phyloP scores from a whole-genome alignment of 1,140 invertebrate genomes.

The Ostrea denselamellosa region DNA sequence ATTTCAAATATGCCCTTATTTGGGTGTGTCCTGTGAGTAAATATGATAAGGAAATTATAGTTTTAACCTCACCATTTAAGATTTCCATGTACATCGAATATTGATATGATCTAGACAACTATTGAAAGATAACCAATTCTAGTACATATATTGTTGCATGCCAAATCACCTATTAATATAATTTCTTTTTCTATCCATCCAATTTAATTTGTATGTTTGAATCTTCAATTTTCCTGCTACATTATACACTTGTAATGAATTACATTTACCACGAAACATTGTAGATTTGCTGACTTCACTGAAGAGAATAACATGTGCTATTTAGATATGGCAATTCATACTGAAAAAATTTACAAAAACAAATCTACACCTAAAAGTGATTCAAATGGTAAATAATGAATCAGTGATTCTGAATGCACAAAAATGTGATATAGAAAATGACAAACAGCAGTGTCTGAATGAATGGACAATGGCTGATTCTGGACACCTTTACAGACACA shows the following conservation, averaged over 20 bases:
- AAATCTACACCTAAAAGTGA: constrained; percentile 34
- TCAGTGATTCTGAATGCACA: neutral
- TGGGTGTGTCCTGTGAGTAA: no score
- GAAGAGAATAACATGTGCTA: neutral
- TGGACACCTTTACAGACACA: neutral
- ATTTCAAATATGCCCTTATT: no score
- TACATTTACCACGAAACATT: neutral
- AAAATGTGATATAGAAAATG: constrained; percentile 11
- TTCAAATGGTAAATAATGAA: neutral
- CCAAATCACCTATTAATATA: no score
- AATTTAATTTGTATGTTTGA: neutral
- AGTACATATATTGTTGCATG: no score
- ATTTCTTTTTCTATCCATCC: no score
- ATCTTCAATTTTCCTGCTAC: neutral
- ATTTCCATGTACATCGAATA: no score
- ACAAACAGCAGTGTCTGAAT: neutral
- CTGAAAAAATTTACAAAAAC: constrained; percentile 13
- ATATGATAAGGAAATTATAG: no score
- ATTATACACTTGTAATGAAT: neutral
- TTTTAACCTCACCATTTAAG: no score
- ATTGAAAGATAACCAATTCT: no score
- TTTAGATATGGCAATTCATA: constrained; percentile 11
- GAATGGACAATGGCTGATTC: neutral
- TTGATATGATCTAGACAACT: no score
- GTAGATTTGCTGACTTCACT: neutral